Evolutionary conservation across 37 sponge, comb jelly and placozoan genomes (phyloP).

Genomic region (Bolinopsis microptera): DNA sequence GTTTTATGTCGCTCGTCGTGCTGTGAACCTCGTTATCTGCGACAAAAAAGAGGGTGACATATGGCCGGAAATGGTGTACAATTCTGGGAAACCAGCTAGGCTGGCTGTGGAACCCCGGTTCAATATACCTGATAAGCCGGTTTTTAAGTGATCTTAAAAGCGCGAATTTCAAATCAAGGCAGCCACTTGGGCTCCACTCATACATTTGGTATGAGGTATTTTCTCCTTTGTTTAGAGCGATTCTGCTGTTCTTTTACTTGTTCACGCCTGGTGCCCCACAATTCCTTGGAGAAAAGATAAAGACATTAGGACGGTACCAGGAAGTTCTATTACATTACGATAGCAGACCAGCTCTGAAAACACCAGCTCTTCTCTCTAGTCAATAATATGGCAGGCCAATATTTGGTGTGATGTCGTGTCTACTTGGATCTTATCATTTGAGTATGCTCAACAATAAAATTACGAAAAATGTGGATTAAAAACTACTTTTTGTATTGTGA

Average conservation of each 20-base stretch:
- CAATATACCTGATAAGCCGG: too few species aligned
- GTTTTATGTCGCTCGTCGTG: background rate
- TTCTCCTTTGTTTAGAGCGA: background rate
- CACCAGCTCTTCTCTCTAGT: background rate
- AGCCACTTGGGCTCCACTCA: background rate
- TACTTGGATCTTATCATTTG: background rate
- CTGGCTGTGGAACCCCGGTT: too few species aligned
- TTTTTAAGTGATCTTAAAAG: too few species aligned
- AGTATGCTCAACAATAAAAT: too few species aligned
- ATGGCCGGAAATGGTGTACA: background rate
- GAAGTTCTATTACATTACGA: background rate
- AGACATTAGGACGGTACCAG: background rate
- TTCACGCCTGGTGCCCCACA: background rate
- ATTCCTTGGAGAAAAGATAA: background rate
- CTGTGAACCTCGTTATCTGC: constrained; percentile 25
- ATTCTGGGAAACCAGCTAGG: background rate
- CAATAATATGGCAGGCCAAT: background rate
- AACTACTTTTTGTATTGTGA: background rate
- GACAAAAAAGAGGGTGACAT: background rate
- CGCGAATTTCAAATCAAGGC: background rate
- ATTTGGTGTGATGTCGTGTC: background rate
- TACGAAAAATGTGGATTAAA: background rate
- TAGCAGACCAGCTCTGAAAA: background rate
- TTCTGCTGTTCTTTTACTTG: background rate
- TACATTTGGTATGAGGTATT: background rate